Evolutionary conservation across 2,113 vertebrate genomes (phyloP), one percentile per base, ranked within the genome.

Genomic region (Ciconia maguari): DNA sequence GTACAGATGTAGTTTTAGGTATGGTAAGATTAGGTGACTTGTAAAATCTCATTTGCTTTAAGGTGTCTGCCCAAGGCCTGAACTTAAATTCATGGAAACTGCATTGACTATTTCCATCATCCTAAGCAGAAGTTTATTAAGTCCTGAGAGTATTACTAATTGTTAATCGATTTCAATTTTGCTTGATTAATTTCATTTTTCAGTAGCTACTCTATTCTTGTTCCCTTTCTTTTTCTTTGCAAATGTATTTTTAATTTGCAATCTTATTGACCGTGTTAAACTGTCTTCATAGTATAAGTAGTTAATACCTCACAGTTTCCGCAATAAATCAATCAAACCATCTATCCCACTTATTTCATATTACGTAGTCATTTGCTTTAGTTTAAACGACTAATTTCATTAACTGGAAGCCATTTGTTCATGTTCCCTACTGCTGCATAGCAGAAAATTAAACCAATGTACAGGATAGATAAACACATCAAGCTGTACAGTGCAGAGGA

Each of bases 211-310:
- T 90, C 20, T 8, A 8, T 87, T 90, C 69, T 75, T 78, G 11
- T 82, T 72, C 27, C 11, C 12, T 72, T 75, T 76, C 34, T 82
- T 95, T 88, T 76, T 54, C 27, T 91, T 91, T 83, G 42, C 58
- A 95, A 92, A 88, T 66, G 32, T 74, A 20, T 90, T 95, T 95
- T 94, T 89, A 94, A 94, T 93, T 65, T 75, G 49, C 27, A 81
- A 10, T 66, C 84, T 83, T 94, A 95, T 49, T 5, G 52, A 60
- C 42, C 16, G 2, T 68, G 20, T 92, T 93, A 91, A 96, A 89
- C 75, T 83, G n/a, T 82, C 86, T 89, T 90, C 48, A 46, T 69
- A 69, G 18, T 46, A 57, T 90, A 76, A 80, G 72, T 44, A 87
- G 81, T 83, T 96, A 92, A 93, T 94, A 75, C 65, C 51, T 88